Evolutionary conservation across 1,140 invertebrate genomes (phyloP).

Genomic region (Heterodera schachtii): DNA sequence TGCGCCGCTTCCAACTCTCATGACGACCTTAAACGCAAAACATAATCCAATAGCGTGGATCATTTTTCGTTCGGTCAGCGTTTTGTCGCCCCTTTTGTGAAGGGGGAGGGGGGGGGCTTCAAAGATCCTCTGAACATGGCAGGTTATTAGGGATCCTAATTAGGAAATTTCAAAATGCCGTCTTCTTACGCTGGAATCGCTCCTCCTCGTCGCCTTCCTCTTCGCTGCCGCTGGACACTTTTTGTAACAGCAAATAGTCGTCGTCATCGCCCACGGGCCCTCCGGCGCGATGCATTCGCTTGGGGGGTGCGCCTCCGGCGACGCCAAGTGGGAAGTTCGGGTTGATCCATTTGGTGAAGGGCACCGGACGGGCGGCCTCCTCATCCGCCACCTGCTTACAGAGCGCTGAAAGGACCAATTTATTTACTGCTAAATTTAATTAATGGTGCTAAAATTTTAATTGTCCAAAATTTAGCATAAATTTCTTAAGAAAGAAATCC

Average conservation of each 20-base stretch:
- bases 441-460: too few relatives aligned
- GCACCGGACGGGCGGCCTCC: slow-evolving; percentile 12
- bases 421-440: too few relatives aligned
- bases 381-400: slow-evolving; percentile 25
- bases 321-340: slow-evolving; percentile 9
- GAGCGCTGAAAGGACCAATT: slow-evolving; percentile 8
- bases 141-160: too few relatives aligned
- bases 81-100: too few relatives aligned
- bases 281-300: not conserved
- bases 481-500: too few relatives aligned
- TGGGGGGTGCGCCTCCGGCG: not conserved
- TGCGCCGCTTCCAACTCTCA: slow-evolving; percentile 32
- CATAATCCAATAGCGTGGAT: not conserved
- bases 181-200: slow-evolving; percentile 21
- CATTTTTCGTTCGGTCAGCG: too few relatives aligned
- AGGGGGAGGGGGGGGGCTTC: too few relatives aligned
- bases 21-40: slow-evolving; percentile 12
- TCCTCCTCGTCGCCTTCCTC: slow-evolving; percentile 35
- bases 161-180: too few relatives aligned
- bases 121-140: too few relatives aligned
- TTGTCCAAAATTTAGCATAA: too few relatives aligned
- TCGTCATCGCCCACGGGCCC: slow-evolving; percentile 14
- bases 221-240: slow-evolving; percentile 37
- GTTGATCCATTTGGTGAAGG: slow-evolving; percentile 21
- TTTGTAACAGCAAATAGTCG: slow-evolving; percentile 33